A percentile compares a stretch with the other conserved stretches of the same genome.
These are phyloP conservation scores for Xenopus laevis DNA, from an alignment of 2,113 vertebrate genomes.

Conservation along the genomic window DNA sequence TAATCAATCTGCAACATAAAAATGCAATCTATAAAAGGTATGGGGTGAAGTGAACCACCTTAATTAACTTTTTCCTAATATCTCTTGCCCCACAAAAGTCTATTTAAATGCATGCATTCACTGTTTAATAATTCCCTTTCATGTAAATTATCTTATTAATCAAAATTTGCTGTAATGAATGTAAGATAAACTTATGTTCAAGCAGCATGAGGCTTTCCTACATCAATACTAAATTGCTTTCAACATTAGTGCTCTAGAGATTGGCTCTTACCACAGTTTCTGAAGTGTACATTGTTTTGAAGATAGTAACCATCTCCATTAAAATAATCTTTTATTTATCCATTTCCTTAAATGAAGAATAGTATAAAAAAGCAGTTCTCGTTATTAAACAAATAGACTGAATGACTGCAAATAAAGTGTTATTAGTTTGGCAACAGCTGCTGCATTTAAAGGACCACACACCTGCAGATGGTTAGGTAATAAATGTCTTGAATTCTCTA, in stretches of 20 bases:
- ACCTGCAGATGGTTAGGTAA: too few relatives aligned
- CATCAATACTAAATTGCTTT: constrained; percentile 2
- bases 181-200: constrained; percentile 5
- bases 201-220: constrained; percentile 8
- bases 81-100: neutral
- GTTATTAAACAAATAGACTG: too few relatives aligned
- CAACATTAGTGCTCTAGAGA: constrained; percentile 1
- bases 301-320: neutral
- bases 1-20: neutral
- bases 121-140: constrained; percentile 9
- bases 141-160: constrained; percentile 27
- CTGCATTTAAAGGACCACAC: too few relatives aligned
- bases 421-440: too few relatives aligned
- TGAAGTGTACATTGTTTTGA: neutral
- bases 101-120: neutral
- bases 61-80: constrained; percentile 14
- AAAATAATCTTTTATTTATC: too few relatives aligned
- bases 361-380: too few relatives aligned
- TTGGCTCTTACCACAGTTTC: neutral
- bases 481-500: too few relatives aligned
- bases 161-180: constrained; percentile 7
- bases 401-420: too few relatives aligned
- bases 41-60: neutral
- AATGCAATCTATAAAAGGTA: neutral
- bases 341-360: too few relatives aligned